Conservation (phyloP, 2,797 vertebrate genomes). For the Enoplosus armatus region DNA sequence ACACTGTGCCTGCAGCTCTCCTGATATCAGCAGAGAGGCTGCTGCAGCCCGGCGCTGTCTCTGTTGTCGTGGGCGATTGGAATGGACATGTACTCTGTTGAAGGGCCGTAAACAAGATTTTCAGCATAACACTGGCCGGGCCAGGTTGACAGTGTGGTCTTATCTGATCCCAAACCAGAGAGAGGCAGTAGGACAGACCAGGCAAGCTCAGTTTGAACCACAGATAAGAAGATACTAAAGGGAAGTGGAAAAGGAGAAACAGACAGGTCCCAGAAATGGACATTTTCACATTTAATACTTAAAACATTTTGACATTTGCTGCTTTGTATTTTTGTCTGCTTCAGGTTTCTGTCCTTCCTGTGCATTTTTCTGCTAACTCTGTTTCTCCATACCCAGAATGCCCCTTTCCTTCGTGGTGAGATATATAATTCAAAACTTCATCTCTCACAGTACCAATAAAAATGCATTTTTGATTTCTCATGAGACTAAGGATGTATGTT, state of each 20-base stretch:
- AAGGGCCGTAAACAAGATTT: constrained; percentile 81
- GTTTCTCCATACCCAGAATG: constrained; percentile 27
- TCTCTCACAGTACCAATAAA: constrained; percentile 4
- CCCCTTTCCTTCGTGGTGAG: constrained; percentile 15
- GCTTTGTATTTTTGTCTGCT: constrained; percentile 20
- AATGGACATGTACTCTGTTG: constrained; percentile 73
- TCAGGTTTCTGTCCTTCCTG: constrained; percentile 28
- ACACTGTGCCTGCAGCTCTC: constrained; percentile 58
- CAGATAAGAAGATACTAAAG: constrained; percentile 70
- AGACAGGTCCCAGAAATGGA: constrained; percentile 42
- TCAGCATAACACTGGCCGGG: constrained; percentile 55
- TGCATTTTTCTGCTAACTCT: constrained; percentile 29
- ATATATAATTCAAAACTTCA: constrained; percentile 64
- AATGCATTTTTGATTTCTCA: constrained; percentile 31
- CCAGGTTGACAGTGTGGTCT: constrained; percentile 72
- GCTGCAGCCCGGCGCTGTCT: constrained; percentile 53
- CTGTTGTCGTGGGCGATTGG: constrained; percentile 62
- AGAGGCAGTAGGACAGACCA: constrained; percentile 50
- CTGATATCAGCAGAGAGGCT: constrained; percentile 67
- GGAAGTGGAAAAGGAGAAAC: constrained; percentile 43
- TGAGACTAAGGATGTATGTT: not conserved
- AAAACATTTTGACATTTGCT: constrained; percentile 35
- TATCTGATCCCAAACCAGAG: constrained; percentile 78
- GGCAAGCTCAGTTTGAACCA: constrained; percentile 56
- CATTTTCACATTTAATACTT: constrained; percentile 46